A percentile compares a stretch with the other conserved stretches of the same genome.
These are phyloP conservation scores for Mesitornis unicolor DNA, from an alignment of 2,113 vertebrate genomes.

Conservation along the genomic window DNA sequence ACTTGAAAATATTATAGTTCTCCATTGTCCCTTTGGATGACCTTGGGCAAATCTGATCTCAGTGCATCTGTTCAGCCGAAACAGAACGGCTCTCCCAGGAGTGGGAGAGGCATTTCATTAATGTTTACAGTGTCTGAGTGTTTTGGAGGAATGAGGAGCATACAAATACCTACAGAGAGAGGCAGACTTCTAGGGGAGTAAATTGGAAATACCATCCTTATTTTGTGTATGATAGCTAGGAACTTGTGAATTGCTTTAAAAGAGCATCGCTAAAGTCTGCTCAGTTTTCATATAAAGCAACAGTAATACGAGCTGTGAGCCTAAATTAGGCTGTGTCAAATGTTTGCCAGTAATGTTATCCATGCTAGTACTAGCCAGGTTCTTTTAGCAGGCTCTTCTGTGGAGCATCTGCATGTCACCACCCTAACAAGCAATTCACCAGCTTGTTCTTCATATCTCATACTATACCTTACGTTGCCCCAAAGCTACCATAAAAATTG, in stretches of 20 bases:
- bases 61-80: not conserved
- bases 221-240: not conserved
- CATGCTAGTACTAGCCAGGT: no score
- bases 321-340: not conserved
- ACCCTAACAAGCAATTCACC: not conserved
- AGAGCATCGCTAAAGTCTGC: not conserved
- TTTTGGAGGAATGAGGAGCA: not conserved
- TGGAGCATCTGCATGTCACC: not conserved
- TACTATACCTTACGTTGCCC: not conserved
- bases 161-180: not conserved
- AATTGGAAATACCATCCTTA: not conserved
- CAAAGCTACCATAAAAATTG: not conserved
- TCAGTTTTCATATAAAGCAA: not conserved
- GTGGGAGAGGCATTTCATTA: not conserved
- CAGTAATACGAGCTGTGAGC: not conserved
- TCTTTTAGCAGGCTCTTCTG: not conserved
- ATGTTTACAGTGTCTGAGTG: fast-evolving
- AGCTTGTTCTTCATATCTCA: not conserved
- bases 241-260: not conserved
- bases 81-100: not conserved
- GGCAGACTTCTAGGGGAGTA: not conserved
- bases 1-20: not conserved
- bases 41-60: not conserved
- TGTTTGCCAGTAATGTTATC: not conserved
- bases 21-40: not conserved